These are phyloP conservation scores for Brachirus orientalis DNA, from an alignment of 2,113 vertebrate genomes.

Conservation along the genomic window DNA sequence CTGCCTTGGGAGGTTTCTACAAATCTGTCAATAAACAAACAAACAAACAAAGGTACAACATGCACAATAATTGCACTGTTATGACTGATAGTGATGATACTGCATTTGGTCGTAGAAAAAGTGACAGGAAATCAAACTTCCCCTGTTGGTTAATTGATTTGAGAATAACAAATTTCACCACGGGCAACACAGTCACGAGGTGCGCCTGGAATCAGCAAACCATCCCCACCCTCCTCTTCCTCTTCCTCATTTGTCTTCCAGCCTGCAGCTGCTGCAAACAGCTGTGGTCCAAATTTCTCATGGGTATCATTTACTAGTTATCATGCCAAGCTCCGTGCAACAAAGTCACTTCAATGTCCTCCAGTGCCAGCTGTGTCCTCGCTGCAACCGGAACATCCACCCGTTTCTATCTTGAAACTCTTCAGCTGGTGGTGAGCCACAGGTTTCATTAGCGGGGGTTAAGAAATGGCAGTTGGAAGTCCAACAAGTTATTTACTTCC, in stretches of 20 bases:
- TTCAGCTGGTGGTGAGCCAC: slow-evolving; percentile 18
- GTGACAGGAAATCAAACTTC: background rate
- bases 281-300: slow-evolving; percentile 48
- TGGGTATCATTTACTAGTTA: slow-evolving; percentile 45
- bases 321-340: slow-evolving; percentile 35
- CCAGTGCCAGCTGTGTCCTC: slow-evolving; percentile 41
- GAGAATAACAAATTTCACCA: no score
- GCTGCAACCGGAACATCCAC: background rate
- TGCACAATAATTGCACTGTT: background rate
- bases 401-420: slow-evolving; percentile 12
- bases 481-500: background rate
- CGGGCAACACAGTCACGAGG: no score
- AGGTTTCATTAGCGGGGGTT: slow-evolving; percentile 21
- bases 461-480: slow-evolving; percentile 15
- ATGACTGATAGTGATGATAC: background rate
- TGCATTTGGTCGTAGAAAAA: background rate
- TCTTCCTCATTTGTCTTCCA: background rate
- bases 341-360: slow-evolving; percentile 49
- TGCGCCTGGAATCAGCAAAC: background rate
- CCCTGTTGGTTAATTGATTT: background rate
- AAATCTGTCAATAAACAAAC: background rate
- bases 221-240: background rate
- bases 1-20: background rate
- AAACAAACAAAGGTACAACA: background rate
- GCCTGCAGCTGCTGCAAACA: slow-evolving; percentile 56